Evolutionary conservation across 2,797 vertebrate genomes (phyloP).

Genomic region (Odontamblyopus lacepedii): DNA sequence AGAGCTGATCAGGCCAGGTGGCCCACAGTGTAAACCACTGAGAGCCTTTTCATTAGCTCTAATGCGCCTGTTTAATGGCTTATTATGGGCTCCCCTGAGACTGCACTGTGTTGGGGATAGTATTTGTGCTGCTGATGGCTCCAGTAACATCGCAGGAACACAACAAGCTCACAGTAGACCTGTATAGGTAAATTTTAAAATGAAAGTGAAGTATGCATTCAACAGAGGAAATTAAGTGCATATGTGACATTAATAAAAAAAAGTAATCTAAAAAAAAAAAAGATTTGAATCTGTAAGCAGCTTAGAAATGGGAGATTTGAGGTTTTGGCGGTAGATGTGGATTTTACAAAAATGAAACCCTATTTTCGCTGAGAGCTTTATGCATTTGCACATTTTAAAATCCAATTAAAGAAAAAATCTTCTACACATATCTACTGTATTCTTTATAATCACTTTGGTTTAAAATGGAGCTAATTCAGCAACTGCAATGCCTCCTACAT

Average conservation of each 20-base stretch:
- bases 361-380: not conserved
- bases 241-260: no score
- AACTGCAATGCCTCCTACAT: not conserved
- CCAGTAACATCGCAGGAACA: not conserved
- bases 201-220: no score
- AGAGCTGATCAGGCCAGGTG: conserved; percentile 71
- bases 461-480: conserved; percentile 5
- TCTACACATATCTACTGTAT: not conserved
- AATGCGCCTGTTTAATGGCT: conserved; percentile 84
- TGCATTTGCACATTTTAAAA: not conserved
- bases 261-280: no score
- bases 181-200: not conserved
- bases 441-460: not conserved
- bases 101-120: conserved; percentile 50
- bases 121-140: conserved; percentile 62
- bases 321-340: not conserved
- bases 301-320: not conserved
- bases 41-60: conserved; percentile 85
- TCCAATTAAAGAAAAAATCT: not conserved
- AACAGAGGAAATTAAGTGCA: no score
- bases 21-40: conserved; percentile 73
- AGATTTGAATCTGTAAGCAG: not conserved
- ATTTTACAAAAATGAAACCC: no score
- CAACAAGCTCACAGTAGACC: not conserved
- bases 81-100: conserved; percentile 82